phyloP scores from a whole-genome alignment of 1,140 invertebrate species.

The Drosophila miranda region DNA sequence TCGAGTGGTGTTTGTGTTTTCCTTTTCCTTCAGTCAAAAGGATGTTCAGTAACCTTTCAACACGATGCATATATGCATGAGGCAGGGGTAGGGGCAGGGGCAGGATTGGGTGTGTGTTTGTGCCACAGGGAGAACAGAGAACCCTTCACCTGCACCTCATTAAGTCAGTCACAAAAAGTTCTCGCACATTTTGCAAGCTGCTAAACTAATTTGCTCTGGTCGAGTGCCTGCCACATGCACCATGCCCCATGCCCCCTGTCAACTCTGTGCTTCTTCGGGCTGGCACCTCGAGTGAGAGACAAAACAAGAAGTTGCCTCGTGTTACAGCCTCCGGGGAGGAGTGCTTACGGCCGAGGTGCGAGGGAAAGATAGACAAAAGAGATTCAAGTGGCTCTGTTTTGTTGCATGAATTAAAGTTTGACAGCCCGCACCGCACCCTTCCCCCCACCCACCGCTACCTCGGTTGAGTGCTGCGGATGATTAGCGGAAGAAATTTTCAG shows the following conservation, averaged over 20 bases:
- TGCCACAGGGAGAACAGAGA: not conserved
- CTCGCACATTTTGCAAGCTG: slow-evolving; percentile 66
- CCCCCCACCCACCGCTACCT: not conserved
- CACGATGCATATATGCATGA: slow-evolving; percentile 68
- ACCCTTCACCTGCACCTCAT: slow-evolving; percentile 59
- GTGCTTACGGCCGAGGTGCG: not conserved
- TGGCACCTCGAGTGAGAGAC: slow-evolving; percentile 52
- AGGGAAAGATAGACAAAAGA: slow-evolving; percentile 45
- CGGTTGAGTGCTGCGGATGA: slow-evolving; percentile 29
- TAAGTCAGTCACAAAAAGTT: slow-evolving; percentile 72
- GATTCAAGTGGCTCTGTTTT: slow-evolving; percentile 57
- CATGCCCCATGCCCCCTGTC: slow-evolving; percentile 9
- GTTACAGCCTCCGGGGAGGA: slow-evolving; percentile 4
- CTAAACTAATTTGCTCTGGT: slow-evolving; percentile 74
- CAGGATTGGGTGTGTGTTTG: no score
- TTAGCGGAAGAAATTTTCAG: slow-evolving; percentile 41
- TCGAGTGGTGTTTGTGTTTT: slow-evolving; percentile 43
- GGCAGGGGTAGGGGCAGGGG: no score
- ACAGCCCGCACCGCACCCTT: slow-evolving; percentile 1
- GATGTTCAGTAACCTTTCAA: slow-evolving; percentile 57
- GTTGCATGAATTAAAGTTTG: slow-evolving; percentile 75
- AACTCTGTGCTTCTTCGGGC: slow-evolving; percentile 27
- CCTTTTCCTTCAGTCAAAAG: slow-evolving; percentile 24
- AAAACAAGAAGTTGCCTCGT: no score
- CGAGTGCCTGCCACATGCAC: slow-evolving; percentile 41